A percentile compares a stretch with the other conserved stretches of the same genome.
Evolutionary conservation across 2,113 vertebrate genomes (phyloP).

Genomic region (Mirounga angustirostris): DNA sequence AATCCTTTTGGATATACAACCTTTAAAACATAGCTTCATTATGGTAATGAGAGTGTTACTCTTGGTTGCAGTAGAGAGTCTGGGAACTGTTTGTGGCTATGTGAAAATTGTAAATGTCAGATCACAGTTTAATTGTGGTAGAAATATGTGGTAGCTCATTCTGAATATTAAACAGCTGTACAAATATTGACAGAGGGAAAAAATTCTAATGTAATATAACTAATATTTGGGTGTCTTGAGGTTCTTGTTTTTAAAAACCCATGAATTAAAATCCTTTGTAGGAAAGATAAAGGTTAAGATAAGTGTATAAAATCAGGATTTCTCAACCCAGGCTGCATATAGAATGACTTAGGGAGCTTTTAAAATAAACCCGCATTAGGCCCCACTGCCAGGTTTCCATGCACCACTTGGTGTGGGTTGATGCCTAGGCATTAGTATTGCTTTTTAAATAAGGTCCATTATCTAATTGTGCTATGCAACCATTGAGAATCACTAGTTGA

Average conservation of each 20-base stretch:
- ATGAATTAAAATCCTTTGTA: conserved; percentile 45
- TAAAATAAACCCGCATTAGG: neutral
- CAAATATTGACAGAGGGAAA: conserved; percentile 80
- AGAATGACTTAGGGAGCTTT: neutral
- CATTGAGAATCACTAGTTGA: neutral
- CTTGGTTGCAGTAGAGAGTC: neutral
- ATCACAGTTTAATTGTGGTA: conserved; percentile 76
- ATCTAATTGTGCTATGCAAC: neutral
- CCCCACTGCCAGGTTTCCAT: neutral
- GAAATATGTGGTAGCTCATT: conserved; percentile 78
- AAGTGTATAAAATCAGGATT: conserved; percentile 19
- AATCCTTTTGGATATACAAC: conserved; percentile 12
- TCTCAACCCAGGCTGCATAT: neutral
- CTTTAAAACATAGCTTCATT: conserved; percentile 61
- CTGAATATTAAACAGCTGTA: conserved; percentile 73
- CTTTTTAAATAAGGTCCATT: neutral
- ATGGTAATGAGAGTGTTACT: conserved; percentile 57
- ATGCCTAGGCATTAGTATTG: neutral
- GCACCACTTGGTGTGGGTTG: neutral
- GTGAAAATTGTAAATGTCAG: conserved; percentile 80
- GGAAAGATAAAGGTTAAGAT: conserved; percentile 64
- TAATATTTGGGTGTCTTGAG: conserved; percentile 58
- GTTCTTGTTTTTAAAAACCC: neutral
- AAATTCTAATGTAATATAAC: conserved; percentile 74
- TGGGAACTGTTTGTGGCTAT: conserved; percentile 49